Base-by-base conservation (phyloP, 2,888 invertebrate genomes). In the Isoperla grammatica region DNA sequence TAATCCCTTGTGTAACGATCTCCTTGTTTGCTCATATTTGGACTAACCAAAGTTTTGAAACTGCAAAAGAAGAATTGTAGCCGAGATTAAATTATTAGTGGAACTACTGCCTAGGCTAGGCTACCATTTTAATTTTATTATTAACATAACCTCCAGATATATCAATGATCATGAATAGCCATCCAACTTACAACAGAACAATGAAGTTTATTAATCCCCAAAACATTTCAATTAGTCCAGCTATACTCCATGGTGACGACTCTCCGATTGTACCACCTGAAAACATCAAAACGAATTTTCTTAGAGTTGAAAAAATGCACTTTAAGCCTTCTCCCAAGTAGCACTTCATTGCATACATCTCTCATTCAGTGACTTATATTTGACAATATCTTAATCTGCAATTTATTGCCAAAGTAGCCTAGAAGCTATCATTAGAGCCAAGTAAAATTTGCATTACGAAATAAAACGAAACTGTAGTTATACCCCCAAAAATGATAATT, bases 191-290 rank as follows among this genome's bases (percentile, higher is more conserved):
- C 82, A 82, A 74, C 53, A 79, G 71, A 66, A 79, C 77, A 4
- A 81, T 66, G 68, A 82, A 81, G 69, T 79, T 77, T 12, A 82
- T 40, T 1, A 79, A 68, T 2, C 77, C 77, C 79, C 80, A 81
- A 65, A 83, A 77, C 69, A 78, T 75, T 6, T 76, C 77, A 54
- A 77, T 72, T n/a, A 75, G 64, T 56, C 71, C 67, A 46, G 70
- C 67, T 8, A 81, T 35, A 48, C 76, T 76, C 69, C 81, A 79
- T 19, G 81, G 79, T 43, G 71, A 73, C 19, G 70, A 71, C 60
- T 80, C 70, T 62, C 76, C 75, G 35, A 83, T 74, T 2, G 75
- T 75, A 1, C 83, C 83, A 76, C 81, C 83, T 83, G 71, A 57
- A 68, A 72, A n/a, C n/a, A n/a, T n/a, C 8, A 29, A 29, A 8